These are phyloP conservation scores for Cephus sareptanus DNA, from an alignment of 2,888 invertebrate species.

Conservation along the genomic window DNA sequence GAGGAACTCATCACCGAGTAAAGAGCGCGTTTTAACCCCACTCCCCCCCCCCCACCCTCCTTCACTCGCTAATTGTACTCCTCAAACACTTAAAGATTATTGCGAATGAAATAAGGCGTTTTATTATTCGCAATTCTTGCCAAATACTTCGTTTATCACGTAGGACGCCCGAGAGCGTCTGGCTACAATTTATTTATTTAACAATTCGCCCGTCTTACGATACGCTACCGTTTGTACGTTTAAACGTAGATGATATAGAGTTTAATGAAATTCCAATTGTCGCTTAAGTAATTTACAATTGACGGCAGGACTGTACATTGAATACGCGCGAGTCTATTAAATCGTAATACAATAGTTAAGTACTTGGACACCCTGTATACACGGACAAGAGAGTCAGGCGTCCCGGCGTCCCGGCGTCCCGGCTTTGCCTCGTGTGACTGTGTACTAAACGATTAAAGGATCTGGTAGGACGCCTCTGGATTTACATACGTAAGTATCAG, in stretches of 20 bases:
- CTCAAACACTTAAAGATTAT: slow-evolving; percentile 17
- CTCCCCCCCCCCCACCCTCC: not conserved
- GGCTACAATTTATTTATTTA: too few species aligned
- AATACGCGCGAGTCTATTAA: not conserved
- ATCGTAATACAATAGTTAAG: not conserved
- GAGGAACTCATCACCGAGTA: slow-evolving; percentile 30
- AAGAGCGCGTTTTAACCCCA: slow-evolving; percentile 24
- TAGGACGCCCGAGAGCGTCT: not conserved
- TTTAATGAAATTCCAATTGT: not conserved
- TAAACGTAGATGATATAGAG: not conserved
- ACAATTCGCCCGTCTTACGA: not conserved
- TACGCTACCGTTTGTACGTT: fast-evolving
- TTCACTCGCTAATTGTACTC: slow-evolving; percentile 15
- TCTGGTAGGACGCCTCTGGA: not conserved
- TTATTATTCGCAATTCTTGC: slow-evolving; percentile 16
- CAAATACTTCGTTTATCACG: not conserved
- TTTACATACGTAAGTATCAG: not conserved
- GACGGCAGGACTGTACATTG: not conserved
- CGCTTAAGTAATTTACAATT: not conserved
- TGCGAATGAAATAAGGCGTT: slow-evolving; percentile 17
- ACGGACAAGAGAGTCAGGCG: not conserved
- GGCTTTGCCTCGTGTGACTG: not conserved
- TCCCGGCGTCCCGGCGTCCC: not conserved
- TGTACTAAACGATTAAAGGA: not conserved
- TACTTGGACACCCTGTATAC: not conserved